Base-by-base conservation (phyloP, 2,113 vertebrate genomes). In the Protomyctophum bolini region DNA sequence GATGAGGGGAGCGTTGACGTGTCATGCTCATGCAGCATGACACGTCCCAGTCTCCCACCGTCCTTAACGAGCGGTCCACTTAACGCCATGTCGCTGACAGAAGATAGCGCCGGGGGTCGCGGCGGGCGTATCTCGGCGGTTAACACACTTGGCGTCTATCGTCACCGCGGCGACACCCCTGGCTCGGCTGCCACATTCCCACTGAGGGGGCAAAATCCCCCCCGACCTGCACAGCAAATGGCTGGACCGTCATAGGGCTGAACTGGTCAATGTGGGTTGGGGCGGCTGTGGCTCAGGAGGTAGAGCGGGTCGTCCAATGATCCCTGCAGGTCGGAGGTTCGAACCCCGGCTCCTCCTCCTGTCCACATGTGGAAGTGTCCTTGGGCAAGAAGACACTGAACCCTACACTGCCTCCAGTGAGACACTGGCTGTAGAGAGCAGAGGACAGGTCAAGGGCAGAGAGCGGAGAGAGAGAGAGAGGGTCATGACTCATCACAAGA, bases 91-190 rank as follows among this genome's bases (percentile, higher is more conserved):
- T 87, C 87, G 48, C 81, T 90, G 89, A 88, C 86, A 81, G 92
- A 94, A 95, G 91, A 93, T 94, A 95, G 85, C 84, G 79, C n/a
- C n/a, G 81, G 77, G 49, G 28, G 73, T 64, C 55, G 21, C 56
- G 1, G 14, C 50, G 69, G 87, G 81, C 85, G 91, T 95, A 93
- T 96, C 91, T 85, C 45, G 69, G 83, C 87, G 78, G 21, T 21
- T 88, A 93, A 93, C 91, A 91, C 87, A 84, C 21, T 21, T 2
- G 4, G 83, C 89, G 84, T 89, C 93, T 96, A 95, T 96, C 94
- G 88, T 87, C 85, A 83, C 74, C 81, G 72, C 66, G 72, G 79
- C 80, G 86, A 80, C 84, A 72, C 83, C 15, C 56, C 1, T 55
- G 10, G 72, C 65, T 64, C 62, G 6, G 4, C 2, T 6, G 14